phyloP scores from a whole-genome alignment of 2,113 vertebrate species.

The Apodemus speciosus region DNA sequence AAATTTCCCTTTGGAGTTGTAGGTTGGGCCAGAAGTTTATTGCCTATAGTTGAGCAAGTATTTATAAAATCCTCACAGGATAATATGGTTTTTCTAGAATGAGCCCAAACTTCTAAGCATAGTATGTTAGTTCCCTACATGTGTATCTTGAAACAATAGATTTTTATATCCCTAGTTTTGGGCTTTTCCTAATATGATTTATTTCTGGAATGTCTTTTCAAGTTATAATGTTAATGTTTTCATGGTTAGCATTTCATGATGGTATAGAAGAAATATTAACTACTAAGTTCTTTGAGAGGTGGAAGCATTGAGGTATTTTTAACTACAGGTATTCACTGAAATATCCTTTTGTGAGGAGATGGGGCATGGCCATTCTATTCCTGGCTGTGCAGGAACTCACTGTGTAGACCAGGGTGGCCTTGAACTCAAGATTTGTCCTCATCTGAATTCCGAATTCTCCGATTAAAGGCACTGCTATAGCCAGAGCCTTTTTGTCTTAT shows the following conservation, averaged over 20 bases:
- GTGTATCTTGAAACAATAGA: constrained; percentile 28
- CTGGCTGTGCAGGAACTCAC: background rate
- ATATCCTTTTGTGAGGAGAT: background rate
- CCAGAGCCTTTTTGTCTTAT: background rate
- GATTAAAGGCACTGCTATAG: background rate
- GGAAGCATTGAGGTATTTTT: constrained; percentile 41
- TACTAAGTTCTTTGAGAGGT: constrained; percentile 27
- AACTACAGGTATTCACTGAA: background rate
- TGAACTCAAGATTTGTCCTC: background rate
- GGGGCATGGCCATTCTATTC: background rate
- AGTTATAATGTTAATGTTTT: constrained; percentile 35
- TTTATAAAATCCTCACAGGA: constrained; percentile 17
- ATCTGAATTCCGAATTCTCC: background rate
- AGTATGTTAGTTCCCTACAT: constrained; percentile 24
- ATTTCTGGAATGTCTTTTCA: constrained; percentile 35
- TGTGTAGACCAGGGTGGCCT: background rate
- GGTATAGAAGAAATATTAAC: constrained; percentile 49
- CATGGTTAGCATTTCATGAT: too few relatives aligned
- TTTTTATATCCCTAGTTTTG: background rate
- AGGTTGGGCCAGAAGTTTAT: constrained; percentile 25
- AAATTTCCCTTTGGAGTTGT: background rate
- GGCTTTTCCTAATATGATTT: constrained; percentile 26
- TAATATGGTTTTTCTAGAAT: constrained; percentile 23
- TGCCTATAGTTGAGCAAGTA: background rate
- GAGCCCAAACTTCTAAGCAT: background rate